Evolutionary conservation across 2,888 invertebrate genomes (phyloP).

Genomic region (Melikaiella ostensackeni): DNA sequence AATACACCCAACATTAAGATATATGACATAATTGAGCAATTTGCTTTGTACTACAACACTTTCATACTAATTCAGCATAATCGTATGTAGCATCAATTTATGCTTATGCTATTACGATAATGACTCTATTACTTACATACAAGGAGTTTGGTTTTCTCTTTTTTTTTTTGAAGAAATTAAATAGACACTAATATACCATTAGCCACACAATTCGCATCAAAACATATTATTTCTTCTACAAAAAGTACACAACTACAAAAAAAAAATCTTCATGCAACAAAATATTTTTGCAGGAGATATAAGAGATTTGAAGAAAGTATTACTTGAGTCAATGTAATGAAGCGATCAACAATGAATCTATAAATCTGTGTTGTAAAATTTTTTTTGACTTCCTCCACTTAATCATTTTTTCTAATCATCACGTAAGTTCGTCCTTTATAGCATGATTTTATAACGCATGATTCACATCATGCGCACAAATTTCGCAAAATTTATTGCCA

Average conservation of each 20-base stretch:
- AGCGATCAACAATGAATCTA: not conserved
- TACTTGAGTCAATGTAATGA: not conserved
- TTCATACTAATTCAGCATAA: slow-evolving; percentile 39
- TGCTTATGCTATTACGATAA: slow-evolving; percentile 27
- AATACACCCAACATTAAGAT: slow-evolving; percentile 6
- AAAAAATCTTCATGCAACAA: no score
- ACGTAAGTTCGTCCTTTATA: not conserved
- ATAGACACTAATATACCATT: not conserved
- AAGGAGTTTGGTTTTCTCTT: slow-evolving; percentile 1
- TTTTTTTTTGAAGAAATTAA: not conserved
- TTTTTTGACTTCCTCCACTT: not conserved
- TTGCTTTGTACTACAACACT: slow-evolving; percentile 30
- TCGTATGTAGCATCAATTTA: slow-evolving; percentile 30
- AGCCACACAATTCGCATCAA: not conserved
- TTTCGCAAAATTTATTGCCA: not conserved
- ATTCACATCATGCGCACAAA: not conserved
- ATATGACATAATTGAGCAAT: slow-evolving; percentile 27
- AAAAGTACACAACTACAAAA: not conserved
- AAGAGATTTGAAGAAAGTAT: no score
- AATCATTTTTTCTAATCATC: not conserved
- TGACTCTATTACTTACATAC: slow-evolving; percentile 33
- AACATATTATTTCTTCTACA: not conserved
- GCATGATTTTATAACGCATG: not conserved
- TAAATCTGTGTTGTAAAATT: not conserved
- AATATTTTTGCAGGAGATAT: no score